Base-by-base conservation (phyloP, 1,140 invertebrate species). In the Andricus grossulariae region DNA sequence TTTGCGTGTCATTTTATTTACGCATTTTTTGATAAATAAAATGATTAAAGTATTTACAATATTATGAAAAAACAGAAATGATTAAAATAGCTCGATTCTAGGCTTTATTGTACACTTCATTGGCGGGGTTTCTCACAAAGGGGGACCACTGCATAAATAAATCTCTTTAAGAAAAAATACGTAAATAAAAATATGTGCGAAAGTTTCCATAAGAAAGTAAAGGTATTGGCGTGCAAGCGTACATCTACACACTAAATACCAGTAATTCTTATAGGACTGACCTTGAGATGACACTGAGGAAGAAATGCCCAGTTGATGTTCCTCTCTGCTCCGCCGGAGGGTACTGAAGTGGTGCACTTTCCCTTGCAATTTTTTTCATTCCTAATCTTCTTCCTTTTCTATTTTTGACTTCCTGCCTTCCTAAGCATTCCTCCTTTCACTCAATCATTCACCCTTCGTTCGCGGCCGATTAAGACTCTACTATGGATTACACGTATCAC, bases 261-360 rank as follows among this genome's bases (percentile, higher is more conserved):
- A 71, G 54, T 75, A 70, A 75, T 25, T 77, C 52, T 77, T 77
- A 77, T 74, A 76, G 73, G 78, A 89, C 88, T 88, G 84, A 88
- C 87, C 87, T 89, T 85, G 80, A 80, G 82, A 84, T 76, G 83
- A 82, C 75, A 84, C 80, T 76, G 82, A 82, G 71, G 83, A 84
- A 83, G 84, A 85, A 85, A 80, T 73, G 80, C 75, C 81, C 77
- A 83, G 74, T 80, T 66, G 73, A 54, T 54, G 73, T 81, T 80
- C 54, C 71, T 80, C 66, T 79, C 83, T 82, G 82, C 82, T 81
- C 81, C 83, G 80, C 75, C 73, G 74, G 73, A 76, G 74, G 76
- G 74, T 76, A 78, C 74, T 73, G 80, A 74, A 75, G 72, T 80
- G 73, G 66, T 60, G 11, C 25, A 54, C 8, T 54, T 54, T 18